Conservation (phyloP, 2,113 vertebrate species). For the Nycticryphes semicollaris region DNA sequence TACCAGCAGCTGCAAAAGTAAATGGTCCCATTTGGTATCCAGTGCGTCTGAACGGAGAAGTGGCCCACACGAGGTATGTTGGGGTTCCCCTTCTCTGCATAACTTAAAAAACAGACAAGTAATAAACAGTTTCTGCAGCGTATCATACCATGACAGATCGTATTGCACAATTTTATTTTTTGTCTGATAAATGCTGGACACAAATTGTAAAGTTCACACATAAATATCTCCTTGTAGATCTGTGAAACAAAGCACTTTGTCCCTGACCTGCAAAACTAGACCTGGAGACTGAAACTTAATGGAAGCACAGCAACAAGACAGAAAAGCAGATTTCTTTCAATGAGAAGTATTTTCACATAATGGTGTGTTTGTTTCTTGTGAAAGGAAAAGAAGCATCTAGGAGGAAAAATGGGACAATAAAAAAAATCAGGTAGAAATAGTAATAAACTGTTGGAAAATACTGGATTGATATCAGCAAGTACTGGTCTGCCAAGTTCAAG, state of each 20-base stretch:
- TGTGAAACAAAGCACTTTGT: neutral
- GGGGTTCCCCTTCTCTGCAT: neutral
- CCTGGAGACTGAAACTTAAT: neutral
- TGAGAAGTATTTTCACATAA: neutral
- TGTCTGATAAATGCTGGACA: neutral
- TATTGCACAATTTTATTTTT: neutral
- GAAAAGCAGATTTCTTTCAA: neutral
- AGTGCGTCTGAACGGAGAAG: fast-evolving
- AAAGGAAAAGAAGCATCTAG: neutral
- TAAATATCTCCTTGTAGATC: neutral
- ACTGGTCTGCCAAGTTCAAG: neutral
- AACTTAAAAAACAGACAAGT: neutral
- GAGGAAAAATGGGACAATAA: neutral
- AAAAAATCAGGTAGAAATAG: neutral
- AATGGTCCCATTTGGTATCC: constrained; percentile 28
- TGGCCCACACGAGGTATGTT: neutral
- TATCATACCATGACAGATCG: neutral
- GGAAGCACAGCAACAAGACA: neutral
- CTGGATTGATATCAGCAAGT: neutral
- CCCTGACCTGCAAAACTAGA: neutral
- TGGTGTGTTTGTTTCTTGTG: neutral
- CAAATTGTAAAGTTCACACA: neutral
- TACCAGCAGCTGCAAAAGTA: constrained; percentile 52
- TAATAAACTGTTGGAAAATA: neutral
- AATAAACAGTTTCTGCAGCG: neutral